Evolutionary conservation across 2,113 vertebrate species (phyloP).

Genomic region (Lepidothrix coronata): DNA sequence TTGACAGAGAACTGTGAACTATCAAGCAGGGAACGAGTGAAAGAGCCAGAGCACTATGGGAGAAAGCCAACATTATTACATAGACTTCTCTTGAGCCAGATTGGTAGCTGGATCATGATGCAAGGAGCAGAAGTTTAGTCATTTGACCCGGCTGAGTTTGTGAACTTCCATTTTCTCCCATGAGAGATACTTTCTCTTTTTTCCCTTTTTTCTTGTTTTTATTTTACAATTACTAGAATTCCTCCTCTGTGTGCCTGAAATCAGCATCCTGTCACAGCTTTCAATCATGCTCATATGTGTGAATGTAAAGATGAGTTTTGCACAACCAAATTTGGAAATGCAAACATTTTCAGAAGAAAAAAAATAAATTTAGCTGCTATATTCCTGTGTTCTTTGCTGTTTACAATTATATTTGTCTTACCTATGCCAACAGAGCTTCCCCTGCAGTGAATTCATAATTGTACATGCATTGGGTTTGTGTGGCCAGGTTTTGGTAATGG

Average conservation of each 20-base stretch:
- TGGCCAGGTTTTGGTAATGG: neutral
- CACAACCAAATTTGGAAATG: neutral
- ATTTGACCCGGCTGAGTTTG: neutral
- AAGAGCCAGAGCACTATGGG: neutral
- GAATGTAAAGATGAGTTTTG: neutral
- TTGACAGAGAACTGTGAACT: neutral
- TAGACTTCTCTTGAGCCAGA: neutral
- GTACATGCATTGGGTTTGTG: neutral
- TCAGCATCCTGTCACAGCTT: neutral
- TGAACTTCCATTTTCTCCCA: neutral
- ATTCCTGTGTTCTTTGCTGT: neutral
- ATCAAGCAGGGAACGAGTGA: neutral
- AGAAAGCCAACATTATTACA: neutral
- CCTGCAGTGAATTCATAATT: neutral
- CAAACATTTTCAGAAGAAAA: neutral
- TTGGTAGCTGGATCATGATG: neutral
- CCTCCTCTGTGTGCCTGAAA: neutral
- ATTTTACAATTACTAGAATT: neutral
- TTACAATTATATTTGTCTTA: constrained; percentile 1
- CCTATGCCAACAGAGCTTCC: neutral
- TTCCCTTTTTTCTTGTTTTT: neutral
- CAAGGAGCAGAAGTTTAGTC: neutral
- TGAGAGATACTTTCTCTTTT: neutral
- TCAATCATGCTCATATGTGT: neutral
- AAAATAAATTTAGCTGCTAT: neutral